Conservation (phyloP, 2,797 vertebrate genomes). For the Podarcis lilfordi region DNA sequence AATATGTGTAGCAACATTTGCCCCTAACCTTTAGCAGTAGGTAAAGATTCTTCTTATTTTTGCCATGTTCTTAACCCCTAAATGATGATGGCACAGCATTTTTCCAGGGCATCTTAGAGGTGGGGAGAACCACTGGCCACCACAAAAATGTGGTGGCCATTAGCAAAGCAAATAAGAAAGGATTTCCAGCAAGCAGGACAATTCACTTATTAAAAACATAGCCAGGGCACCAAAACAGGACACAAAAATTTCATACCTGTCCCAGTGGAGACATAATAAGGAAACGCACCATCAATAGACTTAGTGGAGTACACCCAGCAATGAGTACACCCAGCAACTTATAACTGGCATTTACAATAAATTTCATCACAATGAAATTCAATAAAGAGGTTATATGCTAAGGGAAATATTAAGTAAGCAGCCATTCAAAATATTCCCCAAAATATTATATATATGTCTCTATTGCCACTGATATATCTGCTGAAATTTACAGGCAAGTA, state of each 20-base stretch:
- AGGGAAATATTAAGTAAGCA: neutral
- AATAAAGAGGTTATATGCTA: neutral
- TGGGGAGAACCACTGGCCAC: no score
- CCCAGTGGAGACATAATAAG: no score
- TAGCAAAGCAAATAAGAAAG: neutral
- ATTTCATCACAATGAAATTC: neutral
- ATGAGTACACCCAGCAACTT: no score
- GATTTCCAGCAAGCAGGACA: neutral
- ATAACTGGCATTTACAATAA: neutral
- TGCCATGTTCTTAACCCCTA: no score
- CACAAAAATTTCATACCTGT: neutral
- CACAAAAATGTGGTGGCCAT: neutral
- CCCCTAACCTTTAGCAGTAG: neutral
- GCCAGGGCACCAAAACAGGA: neutral
- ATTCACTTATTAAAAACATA: neutral
- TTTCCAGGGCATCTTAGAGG: no score
- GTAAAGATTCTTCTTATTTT: no score
- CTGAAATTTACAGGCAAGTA: neutral
- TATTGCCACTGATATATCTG: conserved; percentile 21
- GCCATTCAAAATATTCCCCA: neutral
- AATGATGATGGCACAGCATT: no score
- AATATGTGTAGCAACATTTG: no score
- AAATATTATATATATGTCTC: neutral
- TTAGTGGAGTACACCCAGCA: no score
- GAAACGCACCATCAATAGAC: neutral